Conservation (phyloP, 2,113 vertebrate genomes). For the Apus apus region DNA sequence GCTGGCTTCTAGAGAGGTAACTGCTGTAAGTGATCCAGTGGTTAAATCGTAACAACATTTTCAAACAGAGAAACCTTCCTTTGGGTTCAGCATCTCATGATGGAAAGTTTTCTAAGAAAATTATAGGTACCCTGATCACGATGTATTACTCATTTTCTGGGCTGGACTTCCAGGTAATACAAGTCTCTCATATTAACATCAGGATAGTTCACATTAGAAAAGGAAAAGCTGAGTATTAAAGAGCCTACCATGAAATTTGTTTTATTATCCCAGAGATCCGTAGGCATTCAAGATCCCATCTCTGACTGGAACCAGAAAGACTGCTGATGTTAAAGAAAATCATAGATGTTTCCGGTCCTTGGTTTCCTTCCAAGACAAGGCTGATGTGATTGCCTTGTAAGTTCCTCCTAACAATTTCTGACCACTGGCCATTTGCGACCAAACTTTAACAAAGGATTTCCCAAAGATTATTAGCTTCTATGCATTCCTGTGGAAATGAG, state of each 20-base stretch:
- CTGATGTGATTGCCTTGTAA: not conserved
- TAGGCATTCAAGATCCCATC: not conserved
- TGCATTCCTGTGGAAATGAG: not conserved
- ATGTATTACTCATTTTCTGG: not conserved
- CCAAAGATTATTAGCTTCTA: not conserved
- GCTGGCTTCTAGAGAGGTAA: not conserved
- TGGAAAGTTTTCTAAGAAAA: constrained; percentile 1
- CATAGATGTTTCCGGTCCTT: not conserved
- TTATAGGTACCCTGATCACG: not conserved
- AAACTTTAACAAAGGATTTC: not conserved
- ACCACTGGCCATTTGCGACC: not conserved
- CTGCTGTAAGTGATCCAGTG: not conserved
- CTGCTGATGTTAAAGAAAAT: not conserved
- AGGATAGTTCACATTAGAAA: not conserved
- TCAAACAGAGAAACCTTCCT: not conserved
- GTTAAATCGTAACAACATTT: not conserved
- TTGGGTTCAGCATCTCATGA: not conserved
- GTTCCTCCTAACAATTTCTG: not conserved
- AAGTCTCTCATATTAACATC: not conserved
- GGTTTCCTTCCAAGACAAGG: not conserved
- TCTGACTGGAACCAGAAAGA: not conserved
- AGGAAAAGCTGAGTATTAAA: not conserved
- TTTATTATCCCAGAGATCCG: not conserved
- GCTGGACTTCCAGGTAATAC: not conserved
- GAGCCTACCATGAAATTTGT: not conserved